Percentiles rank a stretch among this genome's conserved stretches.
Evolutionary conservation across 2,888 invertebrate genomes (phyloP).

Genomic region (Hemicrepidius hirtus): DNA sequence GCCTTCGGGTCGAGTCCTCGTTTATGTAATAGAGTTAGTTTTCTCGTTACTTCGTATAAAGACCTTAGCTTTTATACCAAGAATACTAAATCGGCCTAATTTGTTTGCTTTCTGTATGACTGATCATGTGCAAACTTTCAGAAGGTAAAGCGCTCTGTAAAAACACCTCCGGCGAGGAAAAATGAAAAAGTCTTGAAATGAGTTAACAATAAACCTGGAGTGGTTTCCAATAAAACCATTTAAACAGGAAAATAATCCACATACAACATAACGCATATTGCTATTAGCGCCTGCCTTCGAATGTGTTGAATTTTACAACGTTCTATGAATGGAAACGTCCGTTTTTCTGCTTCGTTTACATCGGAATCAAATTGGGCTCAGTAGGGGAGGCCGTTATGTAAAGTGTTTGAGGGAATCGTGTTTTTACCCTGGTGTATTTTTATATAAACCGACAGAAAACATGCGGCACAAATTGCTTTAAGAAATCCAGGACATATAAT

Average conservation of each 20-base stretch:
- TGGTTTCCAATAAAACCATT: neutral
- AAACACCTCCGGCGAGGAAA: neutral
- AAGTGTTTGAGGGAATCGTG: constrained; percentile 52
- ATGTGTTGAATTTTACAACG: constrained; percentile 52
- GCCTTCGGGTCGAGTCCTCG: constrained; percentile 32
- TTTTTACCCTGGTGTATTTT: constrained; percentile 53
- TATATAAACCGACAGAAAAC: constrained; percentile 54
- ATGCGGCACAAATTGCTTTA: constrained; percentile 52
- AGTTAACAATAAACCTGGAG: constrained; percentile 1
- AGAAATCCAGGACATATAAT: constrained; percentile 50
- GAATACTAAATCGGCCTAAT: constrained; percentile 17
- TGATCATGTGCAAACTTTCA: constrained; percentile 6
- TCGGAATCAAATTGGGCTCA: constrained; percentile 52
- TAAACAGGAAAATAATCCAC: constrained; percentile 48
- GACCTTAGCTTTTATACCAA: constrained; percentile 16
- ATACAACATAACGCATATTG: constrained; percentile 42
- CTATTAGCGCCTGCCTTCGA: constrained; percentile 49
- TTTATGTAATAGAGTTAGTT: constrained; percentile 46
- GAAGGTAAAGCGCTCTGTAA: neutral
- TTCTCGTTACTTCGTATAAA: constrained; percentile 32
- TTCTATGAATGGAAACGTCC: constrained; percentile 53
- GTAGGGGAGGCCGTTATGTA: constrained; percentile 54
- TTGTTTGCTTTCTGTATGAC: constrained; percentile 22
- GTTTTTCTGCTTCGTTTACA: constrained; percentile 53
- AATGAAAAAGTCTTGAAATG: neutral